Evolutionary conservation across 2,888 invertebrate species (phyloP), one percentile per base, ranked within the genome.

Genomic region (Mantis religiosa): DNA sequence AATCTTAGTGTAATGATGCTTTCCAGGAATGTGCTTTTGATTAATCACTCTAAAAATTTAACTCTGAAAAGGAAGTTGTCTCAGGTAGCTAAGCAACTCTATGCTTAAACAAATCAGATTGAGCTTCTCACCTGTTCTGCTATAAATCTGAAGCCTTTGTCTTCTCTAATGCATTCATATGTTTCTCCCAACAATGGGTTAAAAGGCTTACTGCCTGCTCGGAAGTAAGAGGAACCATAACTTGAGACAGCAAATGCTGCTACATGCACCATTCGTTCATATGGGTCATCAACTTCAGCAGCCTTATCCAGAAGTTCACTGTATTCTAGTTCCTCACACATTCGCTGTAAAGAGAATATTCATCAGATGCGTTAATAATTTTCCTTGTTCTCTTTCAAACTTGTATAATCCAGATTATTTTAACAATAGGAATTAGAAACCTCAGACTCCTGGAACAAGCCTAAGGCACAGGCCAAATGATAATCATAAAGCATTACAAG

Each of bases 291-390:
- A 91, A 95, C 94, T 41, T 94, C 95, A 0, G 96, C 95, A 7
- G 97, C 97, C 90, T 96, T 95, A 93, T 97, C 97, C 88, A 97
- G 93, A 54, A 97, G 94, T 92, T 97, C 97, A 7, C 96, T 96
- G 93, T 97, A 97, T 92, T 97, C 97, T 88, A 97, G 93, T 92
- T 97, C 97, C 92, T 97, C 97, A 94, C 97, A 97, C 83, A 97
- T 94, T 84, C 97, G 94, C 96, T 97, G 94, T 1, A 92, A 91
- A 28, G 9, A 82, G 84, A 15, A 88, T 12, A 41, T 41, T 41
- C 41, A 9, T 2, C 9, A 41, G 12, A 12, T 41, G 12, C 12
- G 7, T 34, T 34, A 34, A 34, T 34, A 34, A 4, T 34, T 34
- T 34, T 34, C 6, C 34, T 34, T 7, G 12, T 12, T 6, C 41